These are phyloP conservation scores for Asarcornis scutulata DNA, from an alignment of 2,113 vertebrate species.

Conservation along the genomic window DNA sequence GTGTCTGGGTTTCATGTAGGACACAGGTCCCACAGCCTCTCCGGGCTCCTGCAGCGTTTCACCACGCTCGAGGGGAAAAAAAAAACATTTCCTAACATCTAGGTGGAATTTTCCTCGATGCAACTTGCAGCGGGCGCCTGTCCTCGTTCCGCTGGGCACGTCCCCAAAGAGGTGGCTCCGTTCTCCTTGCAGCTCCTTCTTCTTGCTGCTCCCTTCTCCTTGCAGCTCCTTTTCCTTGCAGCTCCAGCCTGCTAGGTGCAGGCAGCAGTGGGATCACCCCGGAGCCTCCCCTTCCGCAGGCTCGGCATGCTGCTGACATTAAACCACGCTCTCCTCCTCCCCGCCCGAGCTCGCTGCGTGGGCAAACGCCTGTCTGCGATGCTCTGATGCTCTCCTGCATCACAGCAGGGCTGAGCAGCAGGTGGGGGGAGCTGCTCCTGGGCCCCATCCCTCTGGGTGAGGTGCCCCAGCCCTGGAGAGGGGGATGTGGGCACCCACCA, in stretches of 20 bases:
- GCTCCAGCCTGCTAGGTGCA: not conserved
- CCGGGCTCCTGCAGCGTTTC: not conserved
- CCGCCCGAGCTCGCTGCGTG: not conserved
- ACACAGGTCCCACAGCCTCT: not conserved
- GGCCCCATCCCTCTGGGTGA: not conserved
- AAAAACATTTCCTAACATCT: not conserved
- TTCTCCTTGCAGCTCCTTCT: not conserved
- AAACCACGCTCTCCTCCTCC: not conserved
- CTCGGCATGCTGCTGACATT: accelerated
- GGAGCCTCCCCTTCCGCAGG: not conserved
- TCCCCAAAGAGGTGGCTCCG: not conserved
- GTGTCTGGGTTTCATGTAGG: accelerated
- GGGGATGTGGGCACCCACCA: accelerated
- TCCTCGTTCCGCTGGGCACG: not conserved
- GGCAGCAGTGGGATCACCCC: not conserved
- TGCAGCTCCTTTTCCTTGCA: not conserved
- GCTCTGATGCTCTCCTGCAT: not conserved
- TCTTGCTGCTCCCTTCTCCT: not conserved
- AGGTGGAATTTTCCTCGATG: conserved; percentile 18
- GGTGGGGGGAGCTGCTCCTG: not conserved
- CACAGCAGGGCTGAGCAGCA: accelerated
- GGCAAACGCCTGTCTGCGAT: not conserved
- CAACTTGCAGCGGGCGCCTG: not conserved
- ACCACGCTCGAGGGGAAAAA: not conserved
- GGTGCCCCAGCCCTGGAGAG: not conserved